A percentile compares a stretch with the other conserved stretches of the same genome.
Conservation (phyloP, 2,113 vertebrate genomes). For the Callorhinus ursinus region DNA sequence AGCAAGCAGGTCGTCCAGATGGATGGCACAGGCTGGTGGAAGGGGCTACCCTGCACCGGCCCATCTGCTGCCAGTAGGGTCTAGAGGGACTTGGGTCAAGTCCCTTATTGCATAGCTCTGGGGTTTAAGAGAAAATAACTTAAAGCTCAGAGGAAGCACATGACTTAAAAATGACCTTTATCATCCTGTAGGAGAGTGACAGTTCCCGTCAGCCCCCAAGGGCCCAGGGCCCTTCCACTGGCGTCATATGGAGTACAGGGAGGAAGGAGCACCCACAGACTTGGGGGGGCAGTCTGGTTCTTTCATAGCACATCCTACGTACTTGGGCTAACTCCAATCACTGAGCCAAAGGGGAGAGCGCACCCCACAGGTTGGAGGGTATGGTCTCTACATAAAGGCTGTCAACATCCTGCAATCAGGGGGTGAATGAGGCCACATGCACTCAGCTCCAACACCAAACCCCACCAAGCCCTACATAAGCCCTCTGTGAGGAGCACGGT, state of each 20-base stretch:
- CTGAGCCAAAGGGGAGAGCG: background rate
- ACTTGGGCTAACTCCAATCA: background rate
- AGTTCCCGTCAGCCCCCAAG: background rate
- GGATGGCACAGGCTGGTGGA: too few species aligned
- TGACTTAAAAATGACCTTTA: background rate
- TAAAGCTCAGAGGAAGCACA: background rate
- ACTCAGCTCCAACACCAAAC: background rate
- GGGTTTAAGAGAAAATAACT: background rate
- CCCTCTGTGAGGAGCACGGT: background rate
- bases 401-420: background rate
- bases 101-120: background rate
- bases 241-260: background rate
- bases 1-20: background rate
- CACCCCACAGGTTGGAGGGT: background rate
- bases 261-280: background rate
- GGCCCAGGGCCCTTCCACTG: background rate
- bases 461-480: background rate
- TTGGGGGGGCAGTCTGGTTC: background rate
- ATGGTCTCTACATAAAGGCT: background rate
- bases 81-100: background rate
- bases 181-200: background rate
- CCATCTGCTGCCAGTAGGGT: background rate
- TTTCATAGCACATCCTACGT: background rate
- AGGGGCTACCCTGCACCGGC: accelerated
- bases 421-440: background rate